Evolutionary conservation across 2,113 vertebrate genomes (phyloP).

Genomic region (Camelus dromedarius): DNA sequence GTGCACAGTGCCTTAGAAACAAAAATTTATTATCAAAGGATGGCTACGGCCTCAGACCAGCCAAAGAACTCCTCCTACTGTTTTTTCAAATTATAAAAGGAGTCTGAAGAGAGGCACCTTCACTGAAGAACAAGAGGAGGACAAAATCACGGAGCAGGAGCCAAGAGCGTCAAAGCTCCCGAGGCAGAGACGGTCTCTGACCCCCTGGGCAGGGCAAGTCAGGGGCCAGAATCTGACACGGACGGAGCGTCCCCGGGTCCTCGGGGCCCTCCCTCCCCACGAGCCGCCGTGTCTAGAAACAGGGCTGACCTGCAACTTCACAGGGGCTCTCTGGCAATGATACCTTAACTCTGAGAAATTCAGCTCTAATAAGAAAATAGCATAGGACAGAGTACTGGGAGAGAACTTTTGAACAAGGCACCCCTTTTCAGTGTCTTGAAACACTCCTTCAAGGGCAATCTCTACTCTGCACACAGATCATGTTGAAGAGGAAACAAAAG

Average conservation of each 20-base stretch:
- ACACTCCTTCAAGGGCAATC: not conserved
- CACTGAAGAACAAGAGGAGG: not conserved
- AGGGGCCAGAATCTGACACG: not conserved
- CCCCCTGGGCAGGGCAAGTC: not conserved
- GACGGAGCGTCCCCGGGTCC: not conserved
- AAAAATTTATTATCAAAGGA: conserved; percentile 44
- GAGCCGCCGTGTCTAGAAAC: not conserved
- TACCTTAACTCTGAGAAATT: not conserved
- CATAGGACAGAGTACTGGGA: not conserved
- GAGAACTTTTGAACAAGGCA: not conserved
- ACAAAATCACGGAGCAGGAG: not conserved
- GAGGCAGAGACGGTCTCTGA: not conserved
- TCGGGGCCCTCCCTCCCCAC: too few species aligned
- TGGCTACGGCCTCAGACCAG: not conserved
- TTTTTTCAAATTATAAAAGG: conserved; percentile 38
- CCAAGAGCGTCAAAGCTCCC: not conserved
- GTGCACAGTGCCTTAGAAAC: conserved; percentile 41
- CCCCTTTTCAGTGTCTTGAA: not conserved
- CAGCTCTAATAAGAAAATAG: not conserved
- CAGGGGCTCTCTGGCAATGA: not conserved
- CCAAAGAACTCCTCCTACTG: conserved; percentile 63
- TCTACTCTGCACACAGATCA: not conserved
- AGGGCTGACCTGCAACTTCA: not conserved
- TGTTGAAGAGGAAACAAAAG: not conserved
- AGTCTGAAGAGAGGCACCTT: not conserved